Base-by-base conservation (phyloP, 1,140 invertebrate species). In the Monochamus saltuarius region DNA sequence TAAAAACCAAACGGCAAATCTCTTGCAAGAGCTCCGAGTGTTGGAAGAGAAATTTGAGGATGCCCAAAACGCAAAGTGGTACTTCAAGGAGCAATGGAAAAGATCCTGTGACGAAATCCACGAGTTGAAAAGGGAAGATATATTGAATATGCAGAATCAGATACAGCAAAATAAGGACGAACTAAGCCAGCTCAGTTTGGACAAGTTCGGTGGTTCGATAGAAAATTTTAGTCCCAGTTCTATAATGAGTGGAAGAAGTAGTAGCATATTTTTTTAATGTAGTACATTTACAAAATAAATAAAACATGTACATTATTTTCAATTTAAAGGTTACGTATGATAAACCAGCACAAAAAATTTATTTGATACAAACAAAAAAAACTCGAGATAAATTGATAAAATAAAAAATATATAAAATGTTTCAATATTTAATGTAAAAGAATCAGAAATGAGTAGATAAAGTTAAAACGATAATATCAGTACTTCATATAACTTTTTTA, bases 41-140 rank as follows among this genome's bases (percentile, higher is more conserved):
- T 70, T 83, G 38, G 79, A 84, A 64, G 73, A 81, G 65, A 81
- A 81, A 70, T 77, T 81, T 36, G 67, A 75, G 40, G 74, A 70
- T 39, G 71, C 76, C 6, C 71, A 79, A 38, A 76, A 77, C 11
- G 77, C 73, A 9, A 82, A 81, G 72, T 61, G 71, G 10, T 83
- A 80, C 66, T 84, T 82, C 51, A 82, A 83, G 70, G 76, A 80
- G 59, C 74, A 82, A 56, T 83, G 79, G 78, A 68, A 72, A 14
- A 75, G 75, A 50, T 76, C 79, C 10, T 73, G 80, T 17, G 75
- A 78, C 51, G 82, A 84, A 67, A 79, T 83, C 54, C 80, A 82
- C 55, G 70, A 65, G 53, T 64, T 82, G 56, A 83, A 79, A 73
- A 71, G 67, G 6, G 78, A 82, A 66, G 71, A 80, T 68, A 76